Base-by-base conservation (phyloP, 2,888 invertebrate genomes). In the Parnassius apollo region DNA sequence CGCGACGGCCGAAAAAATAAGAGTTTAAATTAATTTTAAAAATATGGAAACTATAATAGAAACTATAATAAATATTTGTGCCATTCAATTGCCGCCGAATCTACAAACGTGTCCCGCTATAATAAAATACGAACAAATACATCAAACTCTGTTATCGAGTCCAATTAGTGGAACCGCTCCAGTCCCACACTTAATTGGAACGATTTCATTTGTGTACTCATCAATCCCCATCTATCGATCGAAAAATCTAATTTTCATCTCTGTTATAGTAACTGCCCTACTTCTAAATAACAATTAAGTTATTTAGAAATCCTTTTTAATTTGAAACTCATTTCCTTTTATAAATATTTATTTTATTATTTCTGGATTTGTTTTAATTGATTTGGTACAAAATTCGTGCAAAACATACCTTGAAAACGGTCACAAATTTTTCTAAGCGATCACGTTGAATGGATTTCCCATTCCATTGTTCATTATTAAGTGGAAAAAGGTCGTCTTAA, bases 161-260 rank as follows among this genome's bases (percentile, higher is more conserved):
- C 75, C 78, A 78, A 78, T 78, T 76, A 78, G 75, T 68, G 74
- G 71, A 42, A 61, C 63, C 65, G 65, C 68, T 68, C 61, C 67
- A 65, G 66, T 69, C 69, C 68, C 70, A 68, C 66, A 70, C 73
- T 77, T 80, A 80, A 82, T 82, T 79, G 81, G 77, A 74, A 71
- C 70, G 69, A 73, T 75, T 75, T 70, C 74, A 76, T 78, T 80
- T 73, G 77, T 71, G 77, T 80, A 80, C 78, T 80, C 80, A 81
- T 77, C 77, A 74, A 69, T 68, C 69, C 70, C 69, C 68, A 72
- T 69, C 75, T 52, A 45, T n/a, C 1, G 45, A 12, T 57, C 57
- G 51, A 57, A 49, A 49, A 18, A 49, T 49, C 62, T 46, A 69
- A 57, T 51, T 61, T 55, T 49, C 55, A 60, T 13, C 48, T 48